Conservation (phyloP, 2,113 vertebrate genomes). For the Neolamprologus modestus region DNA sequence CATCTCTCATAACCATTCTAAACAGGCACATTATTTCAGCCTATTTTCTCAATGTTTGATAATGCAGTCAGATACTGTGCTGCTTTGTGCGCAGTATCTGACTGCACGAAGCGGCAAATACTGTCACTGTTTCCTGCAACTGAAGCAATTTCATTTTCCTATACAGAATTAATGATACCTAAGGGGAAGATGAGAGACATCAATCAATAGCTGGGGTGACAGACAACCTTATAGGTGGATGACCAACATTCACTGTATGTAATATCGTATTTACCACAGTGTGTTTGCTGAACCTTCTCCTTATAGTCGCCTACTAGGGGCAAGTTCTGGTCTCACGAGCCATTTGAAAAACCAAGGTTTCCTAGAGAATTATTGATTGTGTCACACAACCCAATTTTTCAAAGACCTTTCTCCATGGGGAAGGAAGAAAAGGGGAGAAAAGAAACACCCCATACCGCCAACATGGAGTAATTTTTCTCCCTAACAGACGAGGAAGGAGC, state of each 20-base stretch:
- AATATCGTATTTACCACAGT: slow-evolving; percentile 24
- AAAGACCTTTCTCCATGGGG: slow-evolving; percentile 36
- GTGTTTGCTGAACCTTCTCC: background rate
- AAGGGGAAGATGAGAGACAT: slow-evolving; percentile 30
- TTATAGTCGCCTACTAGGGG: background rate
- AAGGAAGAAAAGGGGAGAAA: background rate
- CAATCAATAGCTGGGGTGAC: slow-evolving; percentile 27
- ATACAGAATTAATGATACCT: slow-evolving; percentile 28
- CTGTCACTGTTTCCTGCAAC: slow-evolving; percentile 11
- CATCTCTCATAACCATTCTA: slow-evolving; percentile 48
- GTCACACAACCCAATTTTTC: slow-evolving; percentile 59
- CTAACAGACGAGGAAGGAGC: slow-evolving; percentile 46
- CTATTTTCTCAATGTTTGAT: slow-evolving; percentile 32
- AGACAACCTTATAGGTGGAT: slow-evolving; percentile 8
- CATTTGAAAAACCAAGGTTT: slow-evolving; percentile 38
- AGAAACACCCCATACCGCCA: slow-evolving; percentile 7
- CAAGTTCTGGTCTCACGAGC: background rate
- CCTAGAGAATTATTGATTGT: slow-evolving; percentile 51
- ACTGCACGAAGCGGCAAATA: background rate
- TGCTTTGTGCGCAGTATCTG: background rate
- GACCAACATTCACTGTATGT: background rate
- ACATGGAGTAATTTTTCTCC: slow-evolving; percentile 51
- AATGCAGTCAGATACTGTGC: slow-evolving; percentile 10
- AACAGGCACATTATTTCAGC: slow-evolving; percentile 35
- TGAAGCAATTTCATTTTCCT: slow-evolving; percentile 16